A percentile compares a stretch with the other conserved stretches of the same genome.
These are phyloP conservation scores for Torymus aiolomorphi DNA, from an alignment of 2,888 invertebrate genomes.

Conservation along the genomic window DNA sequence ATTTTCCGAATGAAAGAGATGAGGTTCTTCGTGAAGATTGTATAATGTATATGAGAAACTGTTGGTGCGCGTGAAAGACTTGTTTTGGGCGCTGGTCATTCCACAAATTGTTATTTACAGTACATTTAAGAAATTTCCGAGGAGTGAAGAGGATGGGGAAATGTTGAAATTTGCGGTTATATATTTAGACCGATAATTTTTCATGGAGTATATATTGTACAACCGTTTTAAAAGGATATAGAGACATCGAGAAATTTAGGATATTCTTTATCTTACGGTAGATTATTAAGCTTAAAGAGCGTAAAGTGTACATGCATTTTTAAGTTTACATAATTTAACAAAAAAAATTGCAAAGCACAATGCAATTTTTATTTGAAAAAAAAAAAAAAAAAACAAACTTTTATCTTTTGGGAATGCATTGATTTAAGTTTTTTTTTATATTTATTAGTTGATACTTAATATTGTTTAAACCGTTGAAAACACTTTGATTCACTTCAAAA, in stretches of 20 bases:
- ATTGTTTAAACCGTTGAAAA: background rate
- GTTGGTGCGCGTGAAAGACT: constrained; percentile 40
- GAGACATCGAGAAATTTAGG: constrained; percentile 24
- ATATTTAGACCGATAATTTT: constrained; percentile 44
- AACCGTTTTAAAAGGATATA: constrained; percentile 34
- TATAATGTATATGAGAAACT: constrained; percentile 49
- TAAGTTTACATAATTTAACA: constrained; percentile 16
- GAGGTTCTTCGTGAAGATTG: constrained; percentile 24
- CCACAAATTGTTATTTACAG: constrained; percentile 50
- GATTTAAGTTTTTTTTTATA: background rate
- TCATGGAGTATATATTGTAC: constrained; percentile 43
- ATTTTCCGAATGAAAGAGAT: background rate
- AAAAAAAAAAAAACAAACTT: too few species aligned
- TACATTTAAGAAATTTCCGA: constrained; percentile 37
- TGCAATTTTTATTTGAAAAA: constrained; percentile 5
- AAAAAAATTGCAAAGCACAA: constrained; percentile 3
- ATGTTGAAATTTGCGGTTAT: constrained; percentile 38
- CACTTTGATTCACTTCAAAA: background rate
- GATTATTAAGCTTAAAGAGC: constrained; percentile 22
- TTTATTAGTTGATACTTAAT: constrained; percentile 5
- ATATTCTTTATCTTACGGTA: background rate
- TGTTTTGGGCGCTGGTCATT: constrained; percentile 31
- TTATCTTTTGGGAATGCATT: too few species aligned
- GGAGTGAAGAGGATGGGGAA: background rate
- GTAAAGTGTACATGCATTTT: background rate